Conservation (phyloP, 2,888 invertebrate species). For the Leptinotarsa peninsularis region DNA sequence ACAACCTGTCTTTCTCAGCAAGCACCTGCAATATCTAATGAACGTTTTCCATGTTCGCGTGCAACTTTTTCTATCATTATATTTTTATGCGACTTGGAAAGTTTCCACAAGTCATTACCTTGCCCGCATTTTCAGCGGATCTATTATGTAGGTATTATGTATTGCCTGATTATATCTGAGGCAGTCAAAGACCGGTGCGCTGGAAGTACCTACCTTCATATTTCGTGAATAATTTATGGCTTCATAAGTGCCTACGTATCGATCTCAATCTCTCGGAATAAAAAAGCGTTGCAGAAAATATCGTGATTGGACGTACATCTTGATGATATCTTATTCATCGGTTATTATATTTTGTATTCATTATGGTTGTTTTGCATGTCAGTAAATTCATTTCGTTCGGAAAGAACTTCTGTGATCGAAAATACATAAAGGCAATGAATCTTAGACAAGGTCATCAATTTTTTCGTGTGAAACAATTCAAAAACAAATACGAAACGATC, state of each 20-base stretch:
- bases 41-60: conserved; percentile 30
- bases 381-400: neutral
- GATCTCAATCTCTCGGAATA: conserved; percentile 1
- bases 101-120: conserved; percentile 25
- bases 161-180: conserved; percentile 19
- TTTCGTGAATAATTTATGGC: conserved; percentile 20
- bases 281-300: neutral
- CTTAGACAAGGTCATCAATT: too few species aligned
- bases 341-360: neutral
- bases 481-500: too few species aligned
- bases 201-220: conserved; percentile 10
- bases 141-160: conserved; percentile 22
- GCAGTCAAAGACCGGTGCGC: conserved; percentile 16
- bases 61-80: conserved; percentile 30
- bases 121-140: conserved; percentile 21
- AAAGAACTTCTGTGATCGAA: too few species aligned
- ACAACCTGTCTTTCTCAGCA: neutral
- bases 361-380: neutral
- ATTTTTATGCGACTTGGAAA: conserved; percentile 24
- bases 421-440: too few species aligned
- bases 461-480: too few species aligned
- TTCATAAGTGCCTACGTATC: conserved; percentile 11
- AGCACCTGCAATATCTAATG: conserved; percentile 32
- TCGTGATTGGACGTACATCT: neutral
- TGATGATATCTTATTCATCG: neutral